Evolutionary conservation across 2,797 vertebrate species (phyloP), one percentile per base, ranked within the genome.

Genomic region (Esox lucius): DNA sequence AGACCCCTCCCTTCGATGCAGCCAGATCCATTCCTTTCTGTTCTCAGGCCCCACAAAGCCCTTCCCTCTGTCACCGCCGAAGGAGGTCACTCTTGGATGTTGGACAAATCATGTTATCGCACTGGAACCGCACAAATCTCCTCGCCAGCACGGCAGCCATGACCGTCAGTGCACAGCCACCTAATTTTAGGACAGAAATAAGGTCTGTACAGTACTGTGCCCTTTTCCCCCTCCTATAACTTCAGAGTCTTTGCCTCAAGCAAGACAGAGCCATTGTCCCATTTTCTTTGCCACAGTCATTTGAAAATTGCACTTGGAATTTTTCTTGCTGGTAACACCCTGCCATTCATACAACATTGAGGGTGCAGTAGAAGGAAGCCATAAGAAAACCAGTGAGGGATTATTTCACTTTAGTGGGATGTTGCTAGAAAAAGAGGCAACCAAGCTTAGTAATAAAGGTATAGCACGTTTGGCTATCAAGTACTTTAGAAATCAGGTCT

Each of bases 61-160:
- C 48, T 49, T 39, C 53, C 53, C 72, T 76, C 73, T 69, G 28
- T 71, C 35, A 48, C 24, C 26, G 15, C 72, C 1, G 74, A 72
- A 77, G 39, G 72, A 80, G 73, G 78, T 80, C 80, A 78, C 33
- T 79, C 69, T 73, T 33, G 19, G 64, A 70, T 72, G 68, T 51
- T 31, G 19, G 67, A 79, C 70, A 80, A 80, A 83, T 83, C 81
- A 78, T 64, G 64, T 83, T 85, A 77, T 79, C 65, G 53, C 33
- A 22, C 48, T 72, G 74, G 56, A 7, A 71, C 53, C 56, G 26
- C 42, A 15, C 46, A 48, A 77, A 79, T 75, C 73, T 78, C 72
- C 68, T 61, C 8, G 17, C 19, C 42, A 56, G 70, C 68, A 65
- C 9, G 22, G 56, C 22, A 19, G 35, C 28, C 8, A 26, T 26